Conservation (phyloP, 2,888 invertebrate species). For the Prosapia bicincta region DNA sequence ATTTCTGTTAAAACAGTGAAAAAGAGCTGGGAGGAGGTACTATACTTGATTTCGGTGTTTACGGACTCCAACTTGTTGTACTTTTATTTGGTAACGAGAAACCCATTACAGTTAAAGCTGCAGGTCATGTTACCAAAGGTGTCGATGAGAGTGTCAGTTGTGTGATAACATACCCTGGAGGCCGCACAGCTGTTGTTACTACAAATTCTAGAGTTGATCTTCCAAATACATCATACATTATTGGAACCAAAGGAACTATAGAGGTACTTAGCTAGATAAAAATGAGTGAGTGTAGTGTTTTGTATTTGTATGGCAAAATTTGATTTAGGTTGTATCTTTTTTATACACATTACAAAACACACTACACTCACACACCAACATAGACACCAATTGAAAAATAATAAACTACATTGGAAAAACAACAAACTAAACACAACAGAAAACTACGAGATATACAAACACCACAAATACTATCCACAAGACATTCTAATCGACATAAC, state of each 20-base stretch:
- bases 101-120: slow-evolving; percentile 63
- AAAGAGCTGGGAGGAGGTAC: slow-evolving; percentile 74
- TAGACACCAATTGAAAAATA: no score
- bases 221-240: slow-evolving; percentile 60
- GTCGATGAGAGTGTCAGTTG: slow-evolving; percentile 67
- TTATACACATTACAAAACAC: no score
- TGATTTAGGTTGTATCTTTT: no score
- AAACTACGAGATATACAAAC: no score
- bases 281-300: no score
- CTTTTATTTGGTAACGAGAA: slow-evolving; percentile 59
- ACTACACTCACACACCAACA: no score
- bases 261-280: slow-evolving; percentile 46
- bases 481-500: no score
- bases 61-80: slow-evolving; percentile 68
- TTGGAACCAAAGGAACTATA: slow-evolving; percentile 67
- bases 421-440: no score
- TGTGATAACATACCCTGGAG: slow-evolving; percentile 61
- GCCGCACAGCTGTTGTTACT: slow-evolving; percentile 60
- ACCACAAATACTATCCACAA: no score
- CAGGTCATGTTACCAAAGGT: slow-evolving; percentile 63
- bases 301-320: no score
- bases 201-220: slow-evolving; percentile 56
- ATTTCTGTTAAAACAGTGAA: slow-evolving; percentile 47
- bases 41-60: slow-evolving; percentile 73
- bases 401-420: no score